Conservation (phyloP, 2,113 vertebrate species). For the Leucoraja erinaceus region DNA sequence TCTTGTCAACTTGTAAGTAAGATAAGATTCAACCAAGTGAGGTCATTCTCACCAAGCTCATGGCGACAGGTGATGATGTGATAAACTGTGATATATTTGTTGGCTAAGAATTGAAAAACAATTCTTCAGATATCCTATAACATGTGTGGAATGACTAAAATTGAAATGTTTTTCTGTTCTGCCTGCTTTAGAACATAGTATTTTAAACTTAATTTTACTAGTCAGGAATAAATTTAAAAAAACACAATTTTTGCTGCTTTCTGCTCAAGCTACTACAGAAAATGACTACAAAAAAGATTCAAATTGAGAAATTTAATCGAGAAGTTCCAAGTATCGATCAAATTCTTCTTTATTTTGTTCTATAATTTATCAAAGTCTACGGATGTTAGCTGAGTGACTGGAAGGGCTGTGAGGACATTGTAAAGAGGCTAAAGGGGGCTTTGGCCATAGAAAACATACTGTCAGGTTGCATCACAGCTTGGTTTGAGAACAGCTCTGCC, state of each 20-base stretch:
- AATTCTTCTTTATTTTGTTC: neutral
- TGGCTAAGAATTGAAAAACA: neutral
- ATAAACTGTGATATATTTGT: neutral
- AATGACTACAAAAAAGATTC: neutral
- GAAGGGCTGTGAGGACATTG: too few species aligned
- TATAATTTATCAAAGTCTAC: too few species aligned
- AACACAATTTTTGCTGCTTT: neutral
- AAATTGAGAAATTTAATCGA: neutral
- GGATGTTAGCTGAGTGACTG: too few species aligned
- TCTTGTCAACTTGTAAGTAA: too few species aligned
- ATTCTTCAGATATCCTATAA: neutral
- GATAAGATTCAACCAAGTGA: neutral
- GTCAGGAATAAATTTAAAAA: neutral
- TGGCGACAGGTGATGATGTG: neutral
- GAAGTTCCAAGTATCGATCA: neutral
- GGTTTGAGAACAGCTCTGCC: too few species aligned
- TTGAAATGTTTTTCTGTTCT: neutral
- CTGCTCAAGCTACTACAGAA: neutral
- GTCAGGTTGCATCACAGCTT: too few species aligned
- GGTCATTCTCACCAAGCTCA: neutral
- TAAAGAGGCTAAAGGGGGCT: too few species aligned
- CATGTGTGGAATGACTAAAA: neutral
- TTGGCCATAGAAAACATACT: too few species aligned
- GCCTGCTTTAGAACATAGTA: neutral
- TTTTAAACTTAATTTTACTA: neutral